Conservation (phyloP, 2,888 invertebrate species). For the Macropis europaea region DNA sequence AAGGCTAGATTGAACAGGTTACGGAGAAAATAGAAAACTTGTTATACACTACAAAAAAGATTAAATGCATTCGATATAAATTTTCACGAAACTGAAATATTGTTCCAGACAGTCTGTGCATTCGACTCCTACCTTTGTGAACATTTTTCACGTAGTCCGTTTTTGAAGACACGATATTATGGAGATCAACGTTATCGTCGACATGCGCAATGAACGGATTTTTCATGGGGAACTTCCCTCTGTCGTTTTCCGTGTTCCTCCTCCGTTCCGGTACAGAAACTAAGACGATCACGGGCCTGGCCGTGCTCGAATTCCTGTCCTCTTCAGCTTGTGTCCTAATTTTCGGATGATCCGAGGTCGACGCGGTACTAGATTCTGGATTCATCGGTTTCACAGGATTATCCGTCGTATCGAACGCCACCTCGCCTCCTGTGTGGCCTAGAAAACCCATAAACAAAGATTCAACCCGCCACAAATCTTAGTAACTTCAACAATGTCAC, state of each 20-base stretch:
- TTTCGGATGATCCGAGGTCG: constrained; percentile 4
- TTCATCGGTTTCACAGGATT: constrained; percentile 8
- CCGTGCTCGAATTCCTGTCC: constrained; percentile 38
- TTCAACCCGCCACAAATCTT: not conserved
- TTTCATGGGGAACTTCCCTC: constrained; percentile 42
- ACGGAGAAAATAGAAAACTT: too few species aligned
- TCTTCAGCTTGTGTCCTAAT: constrained; percentile 4
- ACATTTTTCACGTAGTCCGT: constrained; percentile 69
- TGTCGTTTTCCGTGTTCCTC: constrained; percentile 37
- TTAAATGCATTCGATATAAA: too few species aligned
- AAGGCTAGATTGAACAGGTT: too few species aligned
- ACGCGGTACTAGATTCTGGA: not conserved
- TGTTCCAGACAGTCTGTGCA: not conserved
- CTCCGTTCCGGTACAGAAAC: constrained; percentile 58
- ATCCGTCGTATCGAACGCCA: not conserved
- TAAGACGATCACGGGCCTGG: constrained; percentile 56
- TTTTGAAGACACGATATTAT: constrained; percentile 54
- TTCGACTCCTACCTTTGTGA: constrained; percentile 61
- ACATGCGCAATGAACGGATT: constrained; percentile 32
- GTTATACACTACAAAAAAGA: too few species aligned
- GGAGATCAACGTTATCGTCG: constrained; percentile 16
- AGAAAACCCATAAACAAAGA: not conserved
- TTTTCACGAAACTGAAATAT: not conserved
- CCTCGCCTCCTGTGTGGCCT: not conserved
- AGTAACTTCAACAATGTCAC: too few species aligned